Evolutionary conservation across 1,140 invertebrate species (phyloP), one percentile per base, ranked within the genome.

Genomic region (Psix sp.): DNA sequence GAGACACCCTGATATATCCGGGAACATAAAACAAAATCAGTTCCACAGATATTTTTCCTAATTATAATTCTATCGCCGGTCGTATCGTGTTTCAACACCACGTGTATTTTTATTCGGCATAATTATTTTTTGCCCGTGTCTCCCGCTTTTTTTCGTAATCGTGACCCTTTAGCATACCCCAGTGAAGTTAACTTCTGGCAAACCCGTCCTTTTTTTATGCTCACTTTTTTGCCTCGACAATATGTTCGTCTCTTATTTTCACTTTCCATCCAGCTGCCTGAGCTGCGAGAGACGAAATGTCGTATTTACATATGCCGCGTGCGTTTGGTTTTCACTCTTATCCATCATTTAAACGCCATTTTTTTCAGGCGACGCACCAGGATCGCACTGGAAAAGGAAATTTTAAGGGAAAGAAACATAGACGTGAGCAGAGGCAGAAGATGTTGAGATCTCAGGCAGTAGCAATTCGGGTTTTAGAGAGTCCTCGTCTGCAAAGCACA

Each of bases 401-500:
- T 29, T 24, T 33, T 1, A 31, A 13, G 33, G 15, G n/a, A 66
- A 48, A 40, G 16, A 33, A 26, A 62, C n/a, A 11, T 35, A 33
- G 36, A 31, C 42, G 42, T 16, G 42, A 35, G 31, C 40, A 40
- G 46, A 9, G 46, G 33, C 15, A 45, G 60, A 57, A 35, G 59
- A 74, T 14, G 43, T 33, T 29, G 18, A 73, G 38, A 81, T 74
- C 60, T 42, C 51, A 42, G 60, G 74, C 77, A 76, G 77, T 76
- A 77, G 80, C 78, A 77, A 80, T 80, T 82, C 78, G 78, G 72
- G 74, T 80, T 77, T 45, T 82, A 72, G 78, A 82, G 81, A 74
- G 79, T 80, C 67, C 81, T 81, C 79, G 76, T 81, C 77, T 77
- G 72, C 71, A 72, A 73, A 81, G 77, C 75, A 66, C 74, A 49